A percentile compares a stretch with the other conserved stretches of the same genome.
phyloP scores from a whole-genome alignment of 2,797 vertebrate genomes.

The Danio tinwini region DNA sequence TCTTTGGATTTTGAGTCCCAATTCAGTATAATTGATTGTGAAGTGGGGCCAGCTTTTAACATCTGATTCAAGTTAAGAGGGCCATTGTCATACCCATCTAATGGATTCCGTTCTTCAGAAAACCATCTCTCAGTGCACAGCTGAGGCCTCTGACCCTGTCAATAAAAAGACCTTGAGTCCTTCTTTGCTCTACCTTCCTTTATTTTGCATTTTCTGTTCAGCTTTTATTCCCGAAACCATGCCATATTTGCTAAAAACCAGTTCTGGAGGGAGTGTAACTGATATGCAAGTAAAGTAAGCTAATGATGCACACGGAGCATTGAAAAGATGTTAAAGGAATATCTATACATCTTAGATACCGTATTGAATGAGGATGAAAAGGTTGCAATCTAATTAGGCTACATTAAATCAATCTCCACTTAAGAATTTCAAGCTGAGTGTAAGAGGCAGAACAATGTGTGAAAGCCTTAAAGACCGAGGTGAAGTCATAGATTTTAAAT shows the following conservation, averaged over 20 bases:
- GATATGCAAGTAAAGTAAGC: not conserved
- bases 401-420: not conserved
- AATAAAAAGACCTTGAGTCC: not conserved
- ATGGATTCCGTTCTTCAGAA: conserved; percentile 13
- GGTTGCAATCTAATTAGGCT: not conserved
- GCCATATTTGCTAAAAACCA: not conserved
- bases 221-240: not conserved
- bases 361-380: not conserved
- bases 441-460: not conserved
- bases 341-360: not conserved
- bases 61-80: not conserved
- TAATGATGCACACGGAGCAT: not conserved
- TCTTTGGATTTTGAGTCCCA: not conserved
- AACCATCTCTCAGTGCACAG: not conserved
- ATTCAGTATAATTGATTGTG: not conserved
- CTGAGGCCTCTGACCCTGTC: not conserved
- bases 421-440: not conserved
- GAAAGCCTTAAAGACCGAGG: not conserved
- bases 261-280: not conserved
- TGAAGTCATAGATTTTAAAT: not conserved
- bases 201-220: not conserved
- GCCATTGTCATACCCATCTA: not conserved
- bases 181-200: not conserved
- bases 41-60: conserved; percentile 4
- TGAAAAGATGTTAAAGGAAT: not conserved